Base-by-base conservation (phyloP, 2,888 invertebrate genomes). In the Parnassius orleans region DNA sequence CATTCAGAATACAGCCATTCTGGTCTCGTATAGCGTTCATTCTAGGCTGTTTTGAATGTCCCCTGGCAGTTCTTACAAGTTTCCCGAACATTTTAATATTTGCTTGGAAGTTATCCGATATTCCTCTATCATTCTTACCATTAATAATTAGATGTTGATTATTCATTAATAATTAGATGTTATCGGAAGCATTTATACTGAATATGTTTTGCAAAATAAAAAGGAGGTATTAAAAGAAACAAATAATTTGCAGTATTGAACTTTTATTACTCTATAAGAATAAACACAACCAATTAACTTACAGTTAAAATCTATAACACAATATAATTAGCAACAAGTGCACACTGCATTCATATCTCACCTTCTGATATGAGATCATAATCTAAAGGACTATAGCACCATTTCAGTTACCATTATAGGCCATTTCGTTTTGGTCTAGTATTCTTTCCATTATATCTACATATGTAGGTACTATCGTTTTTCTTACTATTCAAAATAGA, bases 311-410 rank as follows among this genome's bases (percentile, higher is more conserved):
- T 81, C 79, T 79, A 72, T 71, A 80, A 80, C 73, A 76, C 73
- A 77, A 78, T 74, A 74, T 69, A 69, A 68, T 75, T 75, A 80
- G 79, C 80, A 79, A 80, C 83, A 80, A 78, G 69, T 77, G 72
- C 73, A 73, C 75, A 68, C 73, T 74, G 76, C 81, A 75, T 75
- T 70, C 80, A 71, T 70, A 72, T 83, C 83, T 84, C 86, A 81
- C 81, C 80, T 76, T 75, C 78, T 85, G 89, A 87, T 90, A 89
- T 86, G 90, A 91, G 90, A 90, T 90, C 90, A 88, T 83, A 79
- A 80, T 84, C 86, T 90, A 87, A 72, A 81, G 77, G 80, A 84
- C 83, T 89, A 88, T 90, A 91, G 91, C 91, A 91, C 91, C 91
- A 87, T 81, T 84, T 84, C 87, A 84, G 82, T 90, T 90, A 86